Percentiles rank a stretch among this genome's conserved stretches.
These are phyloP conservation scores for Meiosimyza platycephala DNA, from an alignment of 2,888 invertebrate genomes.

Conservation along the genomic window DNA sequence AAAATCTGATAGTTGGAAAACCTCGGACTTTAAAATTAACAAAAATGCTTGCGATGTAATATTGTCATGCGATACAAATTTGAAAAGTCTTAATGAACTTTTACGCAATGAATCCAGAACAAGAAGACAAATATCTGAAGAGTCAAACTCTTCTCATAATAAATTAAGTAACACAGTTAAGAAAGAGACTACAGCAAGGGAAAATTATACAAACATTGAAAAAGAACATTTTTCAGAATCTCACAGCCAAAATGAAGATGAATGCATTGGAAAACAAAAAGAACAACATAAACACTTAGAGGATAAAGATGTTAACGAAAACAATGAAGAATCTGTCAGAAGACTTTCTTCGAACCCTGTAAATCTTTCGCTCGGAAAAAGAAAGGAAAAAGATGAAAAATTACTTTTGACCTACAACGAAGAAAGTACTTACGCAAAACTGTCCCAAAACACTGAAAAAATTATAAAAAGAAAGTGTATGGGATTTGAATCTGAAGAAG, in stretches of 20 bases:
- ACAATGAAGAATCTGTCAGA: slow-evolving; percentile 50
- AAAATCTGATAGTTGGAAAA: slow-evolving; percentile 82
- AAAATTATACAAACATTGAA: slow-evolving; percentile 7
- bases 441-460: slow-evolving; percentile 29
- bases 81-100: slow-evolving; percentile 29
- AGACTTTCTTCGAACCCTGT: slow-evolving; percentile 83
- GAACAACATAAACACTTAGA: not conserved
- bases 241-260: slow-evolving; percentile 53
- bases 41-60: slow-evolving; percentile 29
- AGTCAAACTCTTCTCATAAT: slow-evolving; percentile 3
- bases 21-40: slow-evolving; percentile 56
- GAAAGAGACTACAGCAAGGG: slow-evolving; percentile 5
- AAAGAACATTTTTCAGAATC: not conserved
- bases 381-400: slow-evolving; percentile 66
- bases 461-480: slow-evolving; percentile 54
- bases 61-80: slow-evolving; percentile 29
- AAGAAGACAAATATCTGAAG: slow-evolving; percentile 7
- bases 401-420: slow-evolving; percentile 57
- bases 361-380: slow-evolving; percentile 77
- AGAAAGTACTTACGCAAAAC: slow-evolving; percentile 64
- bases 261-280: slow-evolving; percentile 39
- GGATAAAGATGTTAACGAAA: slow-evolving; percentile 56
- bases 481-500: slow-evolving; percentile 71
- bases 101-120: slow-evolving; percentile 14
- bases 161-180: slow-evolving; percentile 11